Evolutionary conservation across 2,888 invertebrate genomes (phyloP).

Genomic region (Trimorus sp.): DNA sequence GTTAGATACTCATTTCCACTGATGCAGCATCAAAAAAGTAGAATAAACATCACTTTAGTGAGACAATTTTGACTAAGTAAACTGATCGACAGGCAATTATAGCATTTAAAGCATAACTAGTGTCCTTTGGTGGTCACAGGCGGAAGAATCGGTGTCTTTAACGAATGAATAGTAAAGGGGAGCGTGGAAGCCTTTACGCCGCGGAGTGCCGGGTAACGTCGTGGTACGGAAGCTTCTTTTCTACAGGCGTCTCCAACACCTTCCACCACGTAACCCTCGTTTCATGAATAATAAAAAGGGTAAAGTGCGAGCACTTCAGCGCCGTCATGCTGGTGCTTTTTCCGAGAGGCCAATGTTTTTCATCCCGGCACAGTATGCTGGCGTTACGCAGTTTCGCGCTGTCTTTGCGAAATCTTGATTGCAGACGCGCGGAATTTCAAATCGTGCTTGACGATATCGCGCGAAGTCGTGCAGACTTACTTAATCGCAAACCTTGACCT

Average conservation of each 20-base stretch:
- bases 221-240: slow-evolving; percentile 64
- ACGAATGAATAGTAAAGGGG: slow-evolving; percentile 64
- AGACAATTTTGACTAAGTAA: too few relatives aligned
- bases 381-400: slow-evolving; percentile 70
- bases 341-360: slow-evolving; percentile 77
- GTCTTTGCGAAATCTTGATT: slow-evolving; percentile 66
- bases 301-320: slow-evolving; percentile 70
- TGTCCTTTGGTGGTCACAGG: slow-evolving; percentile 23
- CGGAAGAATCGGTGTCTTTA: slow-evolving; percentile 50
- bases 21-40: slow-evolving; percentile 32
- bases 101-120: too few relatives aligned
- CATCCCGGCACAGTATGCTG: slow-evolving; percentile 78
- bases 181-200: slow-evolving; percentile 62
- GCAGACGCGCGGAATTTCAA: slow-evolving; percentile 63
- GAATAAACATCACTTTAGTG: slow-evolving; percentile 12
- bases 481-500: too few relatives aligned
- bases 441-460: slow-evolving; percentile 32
- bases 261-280: slow-evolving; percentile 70
- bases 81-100: too few relatives aligned
- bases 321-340: slow-evolving; percentile 72
- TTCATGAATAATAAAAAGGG: slow-evolving; percentile 81
- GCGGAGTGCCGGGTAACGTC: slow-evolving; percentile 66
- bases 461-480: too few relatives aligned
- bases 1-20: slow-evolving; percentile 35
- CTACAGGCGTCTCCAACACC: slow-evolving; percentile 61